These are phyloP conservation scores for Choristoneura rosaceana DNA, from an alignment of 2,888 invertebrate species.

Conservation along the genomic window DNA sequence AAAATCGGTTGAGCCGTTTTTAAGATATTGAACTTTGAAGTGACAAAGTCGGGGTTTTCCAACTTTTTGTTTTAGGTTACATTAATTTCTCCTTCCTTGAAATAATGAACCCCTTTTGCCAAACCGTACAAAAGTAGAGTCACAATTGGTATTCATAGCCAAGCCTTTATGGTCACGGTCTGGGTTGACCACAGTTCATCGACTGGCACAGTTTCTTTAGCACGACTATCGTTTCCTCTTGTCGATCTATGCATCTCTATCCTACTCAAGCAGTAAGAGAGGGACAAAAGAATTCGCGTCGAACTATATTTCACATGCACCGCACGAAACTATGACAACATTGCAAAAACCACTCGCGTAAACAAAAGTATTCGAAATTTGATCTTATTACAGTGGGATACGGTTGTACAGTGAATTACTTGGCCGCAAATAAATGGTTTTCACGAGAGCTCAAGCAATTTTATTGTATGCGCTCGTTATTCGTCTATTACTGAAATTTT, in stretches of 20 bases:
- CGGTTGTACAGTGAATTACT: not conserved
- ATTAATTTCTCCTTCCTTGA: not conserved
- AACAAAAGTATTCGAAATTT: slow-evolving; percentile 1
- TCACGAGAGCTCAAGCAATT: slow-evolving; percentile 1
- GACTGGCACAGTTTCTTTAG: slow-evolving; percentile 47
- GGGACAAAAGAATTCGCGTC: not conserved
- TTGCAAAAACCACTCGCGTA: not conserved
- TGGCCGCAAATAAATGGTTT: slow-evolving; percentile 10
- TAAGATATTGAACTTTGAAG: too few relatives aligned
- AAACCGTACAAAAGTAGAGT: not conserved
- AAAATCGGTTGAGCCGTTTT: too few relatives aligned
- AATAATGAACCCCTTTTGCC: not conserved
- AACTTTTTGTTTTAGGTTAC: too few relatives aligned
- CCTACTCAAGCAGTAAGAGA: not conserved
- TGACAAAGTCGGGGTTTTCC: too few relatives aligned
- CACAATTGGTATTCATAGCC: slow-evolving; percentile 61
- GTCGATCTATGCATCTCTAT: not conserved
- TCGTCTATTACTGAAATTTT: not conserved
- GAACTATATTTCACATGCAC: slow-evolving; percentile 61
- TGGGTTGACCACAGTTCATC: slow-evolving; percentile 55
- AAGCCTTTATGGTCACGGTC: slow-evolving; percentile 63
- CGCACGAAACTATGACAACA: slow-evolving; percentile 52
- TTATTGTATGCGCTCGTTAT: slow-evolving; percentile 11
- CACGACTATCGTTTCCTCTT: not conserved
- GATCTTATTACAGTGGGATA: slow-evolving; percentile 7